Evolutionary conservation across 1,140 invertebrate genomes (phyloP), one percentile per base, ranked within the genome.

Genomic region (Caerostris extrusa): DNA sequence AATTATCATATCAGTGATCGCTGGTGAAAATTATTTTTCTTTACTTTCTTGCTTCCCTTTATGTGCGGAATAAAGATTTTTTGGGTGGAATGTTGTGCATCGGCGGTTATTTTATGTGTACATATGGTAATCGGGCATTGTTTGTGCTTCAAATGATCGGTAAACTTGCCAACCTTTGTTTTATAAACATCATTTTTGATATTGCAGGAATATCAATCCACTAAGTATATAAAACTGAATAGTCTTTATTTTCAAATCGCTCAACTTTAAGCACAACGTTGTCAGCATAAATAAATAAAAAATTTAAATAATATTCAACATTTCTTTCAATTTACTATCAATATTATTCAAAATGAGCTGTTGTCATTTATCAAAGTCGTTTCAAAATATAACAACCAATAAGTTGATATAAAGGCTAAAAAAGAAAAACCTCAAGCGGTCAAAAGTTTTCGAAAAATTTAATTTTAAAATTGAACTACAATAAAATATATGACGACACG

Each of bases 1-100:
- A 93, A 93, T 93, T 93, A 93, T 93, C 91, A 93, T 93, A 87
- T 93, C 91, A 77, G 64, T 61, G 91, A 93, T 93, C 91, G 82
- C 82, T 57, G 82, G 82, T 61, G 91, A 86, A 77, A 93, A 93
- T 93, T 93, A 91, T 93, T 86, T 87, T 85, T 85, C n/a, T 85
- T 85, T 85, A 34, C 56, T 60, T 85, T 85, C 57, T 34, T 12
- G 71, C 71, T 77, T 77, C 71, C 71, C 71, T 58, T 85, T 60
- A 85, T 58, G 55, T 85, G 56, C 56, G 10, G 83, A 85, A 85
- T 85, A 56, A 58, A 56, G 19, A 50, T 34, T 58, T 19, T 85
- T 12, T 12, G 83, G 83, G 34, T 77, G 71, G 55, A 85, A 85
- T 85, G 83, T 57, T 58, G 19, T 85, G 56, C 56, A 56, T 34